These are phyloP conservation scores for Anthonomus grandis DNA, from an alignment of 1,140 invertebrate species.

Conservation along the genomic window DNA sequence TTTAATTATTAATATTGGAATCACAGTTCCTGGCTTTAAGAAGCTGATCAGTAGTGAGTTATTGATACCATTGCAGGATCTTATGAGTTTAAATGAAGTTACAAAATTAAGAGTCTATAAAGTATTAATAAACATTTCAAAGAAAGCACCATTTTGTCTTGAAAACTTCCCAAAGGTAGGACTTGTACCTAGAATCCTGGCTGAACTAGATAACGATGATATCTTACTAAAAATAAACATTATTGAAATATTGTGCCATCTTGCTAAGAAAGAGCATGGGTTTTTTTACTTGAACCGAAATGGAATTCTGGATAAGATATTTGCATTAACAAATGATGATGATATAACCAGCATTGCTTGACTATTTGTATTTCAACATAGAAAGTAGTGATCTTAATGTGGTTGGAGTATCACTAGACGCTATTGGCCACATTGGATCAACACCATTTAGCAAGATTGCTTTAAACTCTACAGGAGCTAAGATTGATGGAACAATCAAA, in stretches of 20 bases:
- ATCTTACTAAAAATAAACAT: constrained; percentile 73
- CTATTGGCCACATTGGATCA: constrained; percentile 66
- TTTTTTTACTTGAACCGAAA: constrained; percentile 66
- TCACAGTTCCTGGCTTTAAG: constrained; percentile 47
- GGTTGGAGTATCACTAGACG: constrained; percentile 70
- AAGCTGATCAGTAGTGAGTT: constrained; percentile 52
- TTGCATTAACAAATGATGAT: constrained; percentile 60
- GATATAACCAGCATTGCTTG: constrained; percentile 65
- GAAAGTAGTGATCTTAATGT: constrained; percentile 58
- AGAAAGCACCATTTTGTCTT: constrained; percentile 56
- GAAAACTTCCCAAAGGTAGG: constrained; percentile 56
- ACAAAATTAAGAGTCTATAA: constrained; percentile 61
- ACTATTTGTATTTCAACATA: constrained; percentile 64
- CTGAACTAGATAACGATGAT: constrained; percentile 68
- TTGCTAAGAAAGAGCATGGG: constrained; percentile 66
- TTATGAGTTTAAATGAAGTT: constrained; percentile 54
- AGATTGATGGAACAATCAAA: constrained; percentile 54
- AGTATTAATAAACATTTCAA: constrained; percentile 65
- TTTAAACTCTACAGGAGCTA: constrained; percentile 57
- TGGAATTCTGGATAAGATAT: constrained; percentile 61
- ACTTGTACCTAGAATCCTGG: constrained; percentile 64
- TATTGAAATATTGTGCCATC: constrained; percentile 68
- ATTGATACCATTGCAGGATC: constrained; percentile 52
- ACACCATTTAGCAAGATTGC: constrained; percentile 70
- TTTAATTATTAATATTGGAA: constrained; percentile 56